These are phyloP conservation scores for Diprion similis DNA, from an alignment of 1,140 invertebrate genomes.

Conservation along the genomic window DNA sequence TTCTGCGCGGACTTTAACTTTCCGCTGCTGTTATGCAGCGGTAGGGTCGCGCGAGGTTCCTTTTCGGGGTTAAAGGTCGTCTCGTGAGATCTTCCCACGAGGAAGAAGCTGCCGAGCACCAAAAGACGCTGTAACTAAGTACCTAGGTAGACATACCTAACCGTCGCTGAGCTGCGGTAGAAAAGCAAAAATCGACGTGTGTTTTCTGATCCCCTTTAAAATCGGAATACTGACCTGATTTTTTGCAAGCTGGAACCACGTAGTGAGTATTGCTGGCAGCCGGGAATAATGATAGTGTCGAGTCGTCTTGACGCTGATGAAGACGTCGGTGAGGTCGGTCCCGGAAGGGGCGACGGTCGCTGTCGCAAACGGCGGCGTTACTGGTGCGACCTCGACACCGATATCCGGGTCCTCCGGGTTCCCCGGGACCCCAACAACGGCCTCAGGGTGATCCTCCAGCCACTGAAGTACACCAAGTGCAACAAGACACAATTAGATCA, in stretches of 20 bases:
- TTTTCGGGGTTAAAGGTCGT: conserved; percentile 47
- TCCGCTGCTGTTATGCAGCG: too few species aligned
- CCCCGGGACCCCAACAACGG: conserved; percentile 41
- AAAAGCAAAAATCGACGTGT: neutral
- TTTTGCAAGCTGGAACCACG: conserved; percentile 91
- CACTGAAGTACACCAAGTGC: conserved; percentile 42
- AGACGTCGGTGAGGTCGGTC: conserved; percentile 82
- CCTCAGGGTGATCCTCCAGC: conserved; percentile 42
- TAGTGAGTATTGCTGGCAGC: conserved; percentile 86
- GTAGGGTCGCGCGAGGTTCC: conserved; percentile 35
- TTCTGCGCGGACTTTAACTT: too few species aligned
- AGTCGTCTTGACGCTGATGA: conserved; percentile 95
- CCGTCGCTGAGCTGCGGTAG: neutral
- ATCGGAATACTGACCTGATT: conserved; percentile 77
- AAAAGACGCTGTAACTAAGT: too few species aligned
- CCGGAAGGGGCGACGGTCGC: conserved; percentile 71
- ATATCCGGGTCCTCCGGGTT: conserved; percentile 29
- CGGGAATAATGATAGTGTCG: conserved; percentile 84
- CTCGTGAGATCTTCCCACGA: conserved; percentile 56
- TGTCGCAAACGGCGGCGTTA: conserved; percentile 58
- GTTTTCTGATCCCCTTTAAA: neutral
- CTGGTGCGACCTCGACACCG: conserved; percentile 44
- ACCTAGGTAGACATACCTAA: too few species aligned
- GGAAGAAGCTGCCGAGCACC: conserved; percentile 39
- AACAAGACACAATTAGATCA: conserved; percentile 9